phyloP scores from a whole-genome alignment of 2,888 invertebrate species.

The Trypoxylon attenuatum region DNA sequence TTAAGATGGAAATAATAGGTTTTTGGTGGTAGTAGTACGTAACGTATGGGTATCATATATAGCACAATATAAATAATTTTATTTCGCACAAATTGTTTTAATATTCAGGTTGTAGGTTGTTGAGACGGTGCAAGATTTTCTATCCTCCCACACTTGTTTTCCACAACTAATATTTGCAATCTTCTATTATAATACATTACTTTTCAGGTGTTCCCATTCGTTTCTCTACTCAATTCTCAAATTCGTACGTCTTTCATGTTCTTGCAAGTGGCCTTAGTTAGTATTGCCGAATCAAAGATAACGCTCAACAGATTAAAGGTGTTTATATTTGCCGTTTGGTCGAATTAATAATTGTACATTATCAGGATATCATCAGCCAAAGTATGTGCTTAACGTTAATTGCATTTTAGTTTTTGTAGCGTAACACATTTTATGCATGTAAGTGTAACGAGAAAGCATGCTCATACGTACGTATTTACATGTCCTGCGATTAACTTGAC shows the following conservation, averaged over 20 bases:
- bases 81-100: too few species aligned
- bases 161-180: background rate
- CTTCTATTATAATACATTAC: background rate
- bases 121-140: too few species aligned
- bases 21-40: slow-evolving; percentile 7
- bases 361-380: too few species aligned
- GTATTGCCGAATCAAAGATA: slow-evolving; percentile 62
- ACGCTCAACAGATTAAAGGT: slow-evolving; percentile 69
- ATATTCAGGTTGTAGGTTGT: too few species aligned
- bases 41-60: too few species aligned
- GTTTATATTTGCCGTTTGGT: slow-evolving; percentile 36
- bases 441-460: too few species aligned
- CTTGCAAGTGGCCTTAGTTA: slow-evolving; percentile 65
- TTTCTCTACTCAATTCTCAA: slow-evolving; percentile 68
- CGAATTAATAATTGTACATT: too few species aligned
- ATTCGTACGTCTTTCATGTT: slow-evolving; percentile 65
- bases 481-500: too few species aligned
- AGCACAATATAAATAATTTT: background rate
- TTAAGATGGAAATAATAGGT: slow-evolving; percentile 11
- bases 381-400: too few species aligned
- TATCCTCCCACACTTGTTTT: too few species aligned
- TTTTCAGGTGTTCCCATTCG: slow-evolving; percentile 72
- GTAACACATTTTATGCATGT: too few species aligned
- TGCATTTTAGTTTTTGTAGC: background rate
- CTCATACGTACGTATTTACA: too few species aligned